Percentiles rank a stretch among this genome's conserved stretches.
Evolutionary conservation across 2,888 invertebrate genomes (phyloP).

Genomic region (Caenorhabditis doughertyi): DNA sequence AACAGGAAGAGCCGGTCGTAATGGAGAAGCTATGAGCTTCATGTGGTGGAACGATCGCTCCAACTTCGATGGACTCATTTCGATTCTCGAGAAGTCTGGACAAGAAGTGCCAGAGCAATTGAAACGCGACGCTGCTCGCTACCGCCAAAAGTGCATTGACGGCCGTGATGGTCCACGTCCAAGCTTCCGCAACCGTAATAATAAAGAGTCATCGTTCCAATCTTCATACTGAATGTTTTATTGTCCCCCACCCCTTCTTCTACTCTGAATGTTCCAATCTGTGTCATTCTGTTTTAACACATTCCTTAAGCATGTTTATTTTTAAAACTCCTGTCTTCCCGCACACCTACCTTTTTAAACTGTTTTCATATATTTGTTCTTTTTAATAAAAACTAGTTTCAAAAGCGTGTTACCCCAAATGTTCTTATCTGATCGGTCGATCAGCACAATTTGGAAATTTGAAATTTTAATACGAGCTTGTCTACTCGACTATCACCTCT

Average conservation of each 20-base stretch:
- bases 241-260: background rate
- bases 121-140: conserved; percentile 25
- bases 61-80: conserved; percentile 90
- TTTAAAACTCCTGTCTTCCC: no score
- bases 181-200: conserved; percentile 19
- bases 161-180: conserved; percentile 58
- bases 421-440: background rate
- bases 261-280: background rate
- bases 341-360: no score
- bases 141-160: conserved; percentile 25
- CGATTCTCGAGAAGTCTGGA: conserved; percentile 91
- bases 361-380: background rate
- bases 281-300: conserved; percentile 7
- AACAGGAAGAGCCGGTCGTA: conserved; percentile 93
- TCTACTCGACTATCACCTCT: conserved; percentile 7
- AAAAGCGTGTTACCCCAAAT: background rate
- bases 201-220: conserved; percentile 47
- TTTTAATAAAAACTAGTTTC: background rate
- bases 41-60: conserved; percentile 90
- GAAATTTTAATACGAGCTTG: conserved; percentile 1
- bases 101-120: conserved; percentile 84
- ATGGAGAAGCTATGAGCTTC: conserved; percentile 90
- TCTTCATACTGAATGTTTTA: conserved; percentile 20
- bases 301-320: background rate
- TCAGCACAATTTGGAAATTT: background rate